Base-by-base conservation (phyloP, 1,140 invertebrate species). In the Zaprionus ornatus region DNA sequence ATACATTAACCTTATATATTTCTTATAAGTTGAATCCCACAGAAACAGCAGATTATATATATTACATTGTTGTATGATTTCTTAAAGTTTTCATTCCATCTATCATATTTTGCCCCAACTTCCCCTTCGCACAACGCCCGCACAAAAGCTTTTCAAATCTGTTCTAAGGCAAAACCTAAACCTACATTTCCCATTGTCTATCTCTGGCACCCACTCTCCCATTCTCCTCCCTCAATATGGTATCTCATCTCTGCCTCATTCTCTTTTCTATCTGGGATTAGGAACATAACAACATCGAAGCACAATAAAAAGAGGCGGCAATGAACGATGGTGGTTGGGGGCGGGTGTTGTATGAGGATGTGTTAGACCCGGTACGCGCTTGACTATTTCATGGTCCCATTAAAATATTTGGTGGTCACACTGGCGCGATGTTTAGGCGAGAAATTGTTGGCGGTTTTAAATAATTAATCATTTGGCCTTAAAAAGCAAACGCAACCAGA, bases 401-500 rank as follows among this genome's bases (percentile, higher is more conserved):
- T 71, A 54, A 79, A 82, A 79, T 75, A 56, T 65, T 64, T 66
- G 52, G 23, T 35, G 69, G 21, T 42, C 21, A 40, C 29, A 40
- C 15, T 54, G n/a, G 5, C 0, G 7, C 29, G 29, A 6, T 70
- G 67, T 70, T 69, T 69, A 48, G 21, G 48, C 60, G 27, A 45
- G 19, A 37, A 56, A 71, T 80, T 63, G 69, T 37, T 72, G 72
- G 45, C 60, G 68, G 72, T 69, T 88, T 88, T 65, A 70, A 81
- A 90, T 84, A 90, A 88, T 88, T 88, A 88, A 88, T 88, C 84
- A 88, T 84, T 88, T 79, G 80, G 80, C 65, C 81, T 88, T 88
- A 76, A 88, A 88, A 77, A 59, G 61, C 59, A 85, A 68, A 15
- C 57, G 27, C 75, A 54, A 40, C 74, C 74, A 85, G n/a, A 40